Percentiles rank a stretch among this genome's conserved stretches.
Conservation (phyloP, 2,888 invertebrate species). For the Thera obeliscata region DNA sequence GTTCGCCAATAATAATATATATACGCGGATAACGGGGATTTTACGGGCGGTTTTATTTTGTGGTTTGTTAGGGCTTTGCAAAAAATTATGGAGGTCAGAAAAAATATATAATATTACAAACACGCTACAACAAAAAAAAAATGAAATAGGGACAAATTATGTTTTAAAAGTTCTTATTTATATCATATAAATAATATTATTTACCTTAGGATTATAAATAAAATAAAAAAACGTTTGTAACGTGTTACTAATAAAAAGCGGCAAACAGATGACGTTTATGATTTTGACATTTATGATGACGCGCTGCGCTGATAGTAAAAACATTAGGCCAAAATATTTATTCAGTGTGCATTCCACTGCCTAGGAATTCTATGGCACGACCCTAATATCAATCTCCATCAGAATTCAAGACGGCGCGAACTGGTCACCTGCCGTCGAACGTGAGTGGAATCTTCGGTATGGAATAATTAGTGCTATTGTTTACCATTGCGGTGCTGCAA, state of each 20-base stretch:
- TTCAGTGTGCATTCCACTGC: slow-evolving; percentile 12
- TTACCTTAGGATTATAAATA: too few relatives aligned
- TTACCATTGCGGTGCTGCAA: slow-evolving; percentile 24
- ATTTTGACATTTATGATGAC: too few relatives aligned
- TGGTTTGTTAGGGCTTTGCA: slow-evolving; percentile 43
- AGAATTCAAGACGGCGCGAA: slow-evolving; percentile 41
- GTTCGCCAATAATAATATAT: slow-evolving; percentile 59
- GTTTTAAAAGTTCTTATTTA: too few relatives aligned
- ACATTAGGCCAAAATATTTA: background rate
- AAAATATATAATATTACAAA: background rate
- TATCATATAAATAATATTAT: too few relatives aligned
- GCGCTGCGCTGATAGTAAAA: background rate
- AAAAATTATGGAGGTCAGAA: background rate
- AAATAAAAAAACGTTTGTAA: too few relatives aligned
- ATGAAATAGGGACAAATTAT: too few relatives aligned
- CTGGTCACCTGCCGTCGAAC: slow-evolving; percentile 39
- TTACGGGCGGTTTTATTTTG: slow-evolving; percentile 47
- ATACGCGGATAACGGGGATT: slow-evolving; percentile 50
- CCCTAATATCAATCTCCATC: slow-evolving; percentile 36
- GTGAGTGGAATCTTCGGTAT: slow-evolving; percentile 32
- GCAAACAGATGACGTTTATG: too few relatives aligned
- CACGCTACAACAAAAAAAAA: too few relatives aligned
- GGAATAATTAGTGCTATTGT: slow-evolving; percentile 37
- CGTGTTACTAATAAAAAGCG: too few relatives aligned
- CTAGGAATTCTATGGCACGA: slow-evolving; percentile 24